These are phyloP conservation scores for Caenorhabditis brenneri DNA, from an alignment of 1,140 invertebrate species.

Conservation along the genomic window DNA sequence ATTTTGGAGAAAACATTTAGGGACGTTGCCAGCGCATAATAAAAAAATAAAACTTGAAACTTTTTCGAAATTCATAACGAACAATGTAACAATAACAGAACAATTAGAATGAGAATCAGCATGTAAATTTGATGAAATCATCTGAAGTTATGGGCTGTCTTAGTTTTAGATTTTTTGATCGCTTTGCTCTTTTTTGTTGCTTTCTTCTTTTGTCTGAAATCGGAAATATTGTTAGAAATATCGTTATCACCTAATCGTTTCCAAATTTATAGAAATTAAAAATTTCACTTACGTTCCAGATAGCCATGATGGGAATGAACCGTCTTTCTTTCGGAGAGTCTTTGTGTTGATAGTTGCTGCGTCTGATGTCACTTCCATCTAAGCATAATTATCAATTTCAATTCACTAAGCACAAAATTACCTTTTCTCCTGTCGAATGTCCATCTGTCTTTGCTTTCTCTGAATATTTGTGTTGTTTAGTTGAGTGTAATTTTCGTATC, in stretches of 20 bases:
- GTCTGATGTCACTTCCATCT: conserved; percentile 22
- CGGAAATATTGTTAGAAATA: not conserved
- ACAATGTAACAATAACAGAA: not conserved
- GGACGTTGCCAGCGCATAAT: no score
- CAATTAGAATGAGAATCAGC: not conserved
- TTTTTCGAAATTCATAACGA: not conserved
- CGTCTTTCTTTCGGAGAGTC: conserved; percentile 50
- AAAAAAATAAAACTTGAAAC: not conserved
- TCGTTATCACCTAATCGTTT: no score
- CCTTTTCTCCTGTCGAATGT: not conserved
- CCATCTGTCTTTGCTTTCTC: not conserved
- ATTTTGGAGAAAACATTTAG: no score
- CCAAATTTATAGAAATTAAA: not conserved
- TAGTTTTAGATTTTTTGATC: conserved; percentile 7
- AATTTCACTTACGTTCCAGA: conserved; percentile 33
- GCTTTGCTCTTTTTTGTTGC: conserved; percentile 30
- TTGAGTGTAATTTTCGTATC: not conserved
- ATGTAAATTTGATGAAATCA: not conserved
- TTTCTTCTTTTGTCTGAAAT: conserved; percentile 24
- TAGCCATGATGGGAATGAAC: conserved; percentile 47
- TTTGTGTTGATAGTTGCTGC: conserved; percentile 47
- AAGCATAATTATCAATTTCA: not conserved
- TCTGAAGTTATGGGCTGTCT: not conserved
- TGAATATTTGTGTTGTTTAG: not conserved
- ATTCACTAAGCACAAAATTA: not conserved